Percentiles rank a stretch among this genome's conserved stretches.
Conservation (phyloP, 2,888 invertebrate species). For the Drosophila putrida region DNA sequence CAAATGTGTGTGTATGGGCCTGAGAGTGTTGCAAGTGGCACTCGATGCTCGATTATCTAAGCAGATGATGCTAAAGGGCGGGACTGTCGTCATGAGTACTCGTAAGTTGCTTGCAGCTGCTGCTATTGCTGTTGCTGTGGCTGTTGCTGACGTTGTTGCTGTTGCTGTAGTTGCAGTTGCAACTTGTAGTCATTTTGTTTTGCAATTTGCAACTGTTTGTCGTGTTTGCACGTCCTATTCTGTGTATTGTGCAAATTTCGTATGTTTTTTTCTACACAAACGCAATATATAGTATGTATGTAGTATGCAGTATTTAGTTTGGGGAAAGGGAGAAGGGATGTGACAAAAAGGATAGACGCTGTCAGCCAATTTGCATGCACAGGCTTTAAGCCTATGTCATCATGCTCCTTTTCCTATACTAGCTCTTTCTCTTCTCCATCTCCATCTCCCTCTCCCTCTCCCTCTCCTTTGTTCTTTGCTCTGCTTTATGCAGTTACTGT, state of each 20-base stretch:
- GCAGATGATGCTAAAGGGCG: constrained; percentile 46
- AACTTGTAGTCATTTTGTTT: constrained; percentile 49
- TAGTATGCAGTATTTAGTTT: neutral
- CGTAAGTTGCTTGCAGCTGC: constrained; percentile 49
- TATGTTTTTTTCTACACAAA: constrained; percentile 39
- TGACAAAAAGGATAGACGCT: constrained; percentile 1
- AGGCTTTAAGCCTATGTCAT: constrained; percentile 39
- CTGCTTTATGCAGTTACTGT: constrained; percentile 36
- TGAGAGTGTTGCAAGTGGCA: constrained; percentile 45
- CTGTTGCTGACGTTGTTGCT: neutral
- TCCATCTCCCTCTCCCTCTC: neutral
- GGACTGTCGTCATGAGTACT: constrained; percentile 12
- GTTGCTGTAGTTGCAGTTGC: constrained; percentile 32
- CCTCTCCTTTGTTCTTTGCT: neutral
- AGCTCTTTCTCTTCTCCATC: neutral
- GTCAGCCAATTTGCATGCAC: constrained; percentile 53
- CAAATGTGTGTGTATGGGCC: constrained; percentile 10
- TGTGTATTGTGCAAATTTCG: constrained; percentile 74
- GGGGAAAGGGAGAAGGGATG: neutral
- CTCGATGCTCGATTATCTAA: constrained; percentile 67
- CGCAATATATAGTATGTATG: neutral
- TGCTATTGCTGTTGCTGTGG: constrained; percentile 19
- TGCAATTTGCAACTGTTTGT: constrained; percentile 74
- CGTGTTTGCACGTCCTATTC: constrained; percentile 75
- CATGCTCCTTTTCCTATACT: constrained; percentile 3